Conservation (phyloP, 2,888 invertebrate species). For the Magallana nippona region DNA sequence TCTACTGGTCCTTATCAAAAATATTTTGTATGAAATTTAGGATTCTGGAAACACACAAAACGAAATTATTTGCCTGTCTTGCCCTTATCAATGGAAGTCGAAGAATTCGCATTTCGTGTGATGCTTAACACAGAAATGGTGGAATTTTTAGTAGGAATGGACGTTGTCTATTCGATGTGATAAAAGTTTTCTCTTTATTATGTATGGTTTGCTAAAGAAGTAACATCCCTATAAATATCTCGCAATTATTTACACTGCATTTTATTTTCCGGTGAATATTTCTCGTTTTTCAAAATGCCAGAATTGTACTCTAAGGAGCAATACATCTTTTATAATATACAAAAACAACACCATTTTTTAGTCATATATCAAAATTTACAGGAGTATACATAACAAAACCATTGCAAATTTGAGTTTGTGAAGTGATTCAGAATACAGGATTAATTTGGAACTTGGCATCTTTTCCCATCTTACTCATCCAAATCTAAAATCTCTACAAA, state of each 20-base stretch:
- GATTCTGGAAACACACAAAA: conserved; percentile 6
- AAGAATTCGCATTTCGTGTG: not conserved
- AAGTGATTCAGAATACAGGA: too few species aligned
- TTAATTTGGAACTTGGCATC: not conserved
- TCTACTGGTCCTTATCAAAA: conserved; percentile 10
- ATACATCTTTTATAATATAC: not conserved
- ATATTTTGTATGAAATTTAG: not conserved
- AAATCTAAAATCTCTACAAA: not conserved
- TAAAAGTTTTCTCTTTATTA: not conserved
- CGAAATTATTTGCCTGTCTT: not conserved
- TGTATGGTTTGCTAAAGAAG: not conserved
- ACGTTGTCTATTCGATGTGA: not conserved
- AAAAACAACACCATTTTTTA: not conserved
- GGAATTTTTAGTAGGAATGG: not conserved
- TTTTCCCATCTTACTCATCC: not conserved
- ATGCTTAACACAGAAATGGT: not conserved
- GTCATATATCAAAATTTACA: not conserved
- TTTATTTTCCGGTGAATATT: not conserved
- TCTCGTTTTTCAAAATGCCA: conserved; percentile 19
- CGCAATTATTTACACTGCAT: not conserved
- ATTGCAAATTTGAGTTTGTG: too few species aligned
- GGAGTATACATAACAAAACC: too few species aligned
- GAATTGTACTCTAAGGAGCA: not conserved
- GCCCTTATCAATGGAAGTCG: not conserved
- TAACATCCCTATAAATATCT: not conserved